These are phyloP conservation scores for Amphibalanus amphitrite DNA, from an alignment of 1,140 invertebrate species.

Conservation along the genomic window DNA sequence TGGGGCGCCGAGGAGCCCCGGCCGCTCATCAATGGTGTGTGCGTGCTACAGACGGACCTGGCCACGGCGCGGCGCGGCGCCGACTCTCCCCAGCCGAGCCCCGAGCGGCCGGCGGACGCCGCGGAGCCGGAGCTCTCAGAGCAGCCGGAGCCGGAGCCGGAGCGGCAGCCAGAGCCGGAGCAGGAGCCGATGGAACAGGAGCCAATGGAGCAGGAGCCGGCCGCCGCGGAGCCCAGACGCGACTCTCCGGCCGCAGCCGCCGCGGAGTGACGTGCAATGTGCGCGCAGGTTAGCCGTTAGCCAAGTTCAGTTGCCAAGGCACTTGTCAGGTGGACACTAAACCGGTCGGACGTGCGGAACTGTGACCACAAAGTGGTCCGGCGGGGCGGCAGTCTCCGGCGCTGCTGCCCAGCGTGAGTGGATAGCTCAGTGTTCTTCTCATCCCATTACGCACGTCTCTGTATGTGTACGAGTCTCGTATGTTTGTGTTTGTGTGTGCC, in stretches of 20 bases:
- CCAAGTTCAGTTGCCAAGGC: background rate
- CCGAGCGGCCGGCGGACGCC: constrained; percentile 6
- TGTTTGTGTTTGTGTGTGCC: no score
- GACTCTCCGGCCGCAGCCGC: background rate
- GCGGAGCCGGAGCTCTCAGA: constrained; percentile 6
- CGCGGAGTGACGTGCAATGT: constrained; percentile 2
- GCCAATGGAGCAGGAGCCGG: background rate
- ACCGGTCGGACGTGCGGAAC: background rate
- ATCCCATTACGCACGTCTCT: no score
- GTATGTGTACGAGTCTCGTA: no score
- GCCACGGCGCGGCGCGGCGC: constrained; percentile 15
- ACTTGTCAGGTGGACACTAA: background rate
- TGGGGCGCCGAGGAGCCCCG: constrained; percentile 45
- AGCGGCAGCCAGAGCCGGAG: background rate
- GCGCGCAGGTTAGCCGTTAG: background rate
- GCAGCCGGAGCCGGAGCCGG: constrained; percentile 9
- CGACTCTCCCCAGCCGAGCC: constrained; percentile 11
- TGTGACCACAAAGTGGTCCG: background rate
- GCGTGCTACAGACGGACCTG: constrained; percentile 50
- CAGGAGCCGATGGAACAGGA: no score
- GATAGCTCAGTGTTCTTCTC: no score
- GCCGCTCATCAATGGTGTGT: constrained; percentile 78
- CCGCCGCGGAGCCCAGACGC: background rate
- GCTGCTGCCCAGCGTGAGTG: no score
- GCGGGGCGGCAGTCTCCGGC: no score